Base-by-base conservation (phyloP, 2,797 vertebrate species). In the Psittacula echo region DNA sequence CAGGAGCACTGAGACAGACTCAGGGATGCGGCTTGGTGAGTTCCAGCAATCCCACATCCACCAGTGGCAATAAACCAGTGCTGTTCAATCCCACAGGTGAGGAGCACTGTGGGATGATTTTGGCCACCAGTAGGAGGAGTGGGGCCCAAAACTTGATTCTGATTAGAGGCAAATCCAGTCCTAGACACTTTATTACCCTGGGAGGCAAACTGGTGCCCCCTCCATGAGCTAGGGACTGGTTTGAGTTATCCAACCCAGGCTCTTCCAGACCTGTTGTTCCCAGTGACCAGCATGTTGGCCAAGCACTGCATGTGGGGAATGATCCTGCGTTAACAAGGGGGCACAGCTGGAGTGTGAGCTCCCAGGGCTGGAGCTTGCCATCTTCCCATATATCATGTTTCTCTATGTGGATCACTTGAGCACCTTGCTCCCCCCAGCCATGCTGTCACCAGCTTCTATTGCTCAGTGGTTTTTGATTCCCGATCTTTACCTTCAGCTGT, bases 251-350 rank as follows among this genome's bases (percentile, higher is more conserved):
- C 19, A 12, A 26, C 13, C 3, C 3, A 13, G 34, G 3, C 15
- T 29, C 42, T 44, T 64, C 30, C 17, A 32, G 50, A 11, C 17
- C 13, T 1, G 0, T 13, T 2, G 10, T 18, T 72, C 30, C 67
- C 13, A 26, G 74, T 23, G 12, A 6, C 3, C 4, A 5, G 45
- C 1, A 0, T 4, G 39, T 34, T 3, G 27, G 39, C 14, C 19
- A 2, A 1, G 20, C 21, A 3, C 5, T 24, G 37, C 39, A 44
- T 0, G 0, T 9, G 21, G 70, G 17, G 17, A 24, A 4, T 2
- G 14, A 26, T 47, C 39, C 65, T 13, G 41, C 45, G 12, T 53
- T n/a, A 61, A 16, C 16, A 10, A 18, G 37, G 10, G 37, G 10
- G 37, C 37, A 39, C 37, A 39, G 27, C 47, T n/a, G 48, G n/a